Evolutionary conservation across 2,113 vertebrate species (phyloP).

Genomic region (Microcebus jonahi): DNA sequence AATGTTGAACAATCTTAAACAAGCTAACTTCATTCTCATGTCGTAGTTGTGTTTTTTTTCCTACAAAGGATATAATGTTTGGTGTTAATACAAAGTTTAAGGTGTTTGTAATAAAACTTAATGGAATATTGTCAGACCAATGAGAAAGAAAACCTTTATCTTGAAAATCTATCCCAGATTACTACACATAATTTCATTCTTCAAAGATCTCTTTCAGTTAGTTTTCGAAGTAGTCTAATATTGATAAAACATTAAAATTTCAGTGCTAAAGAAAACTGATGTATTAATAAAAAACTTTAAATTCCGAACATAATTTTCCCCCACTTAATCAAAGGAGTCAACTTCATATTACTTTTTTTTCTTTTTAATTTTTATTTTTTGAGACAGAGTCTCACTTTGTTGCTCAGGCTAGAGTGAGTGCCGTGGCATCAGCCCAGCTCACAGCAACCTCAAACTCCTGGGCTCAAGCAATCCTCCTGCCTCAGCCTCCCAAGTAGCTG

Average conservation of each 20-base stretch:
- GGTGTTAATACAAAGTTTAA: neutral
- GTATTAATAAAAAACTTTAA: neutral
- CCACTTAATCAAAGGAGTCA: neutral
- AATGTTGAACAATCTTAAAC: neutral
- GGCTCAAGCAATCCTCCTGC: no score
- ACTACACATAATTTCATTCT: neutral
- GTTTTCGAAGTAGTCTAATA: neutral
- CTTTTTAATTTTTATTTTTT: no score
- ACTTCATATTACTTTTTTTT: neutral
- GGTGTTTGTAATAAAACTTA: constrained; percentile 8
- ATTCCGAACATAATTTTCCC: neutral
- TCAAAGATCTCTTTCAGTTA: neutral
- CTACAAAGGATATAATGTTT: neutral
- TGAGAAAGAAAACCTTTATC: neutral
- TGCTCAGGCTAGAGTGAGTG: no score
- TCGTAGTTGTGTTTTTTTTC: neutral
- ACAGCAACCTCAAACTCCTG: no score
- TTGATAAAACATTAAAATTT: neutral
- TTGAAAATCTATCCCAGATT: neutral
- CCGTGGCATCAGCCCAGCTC: no score
- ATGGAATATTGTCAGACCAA: neutral
- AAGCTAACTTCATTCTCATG: neutral
- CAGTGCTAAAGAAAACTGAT: neutral
- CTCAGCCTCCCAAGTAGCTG: no score
- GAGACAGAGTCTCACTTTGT: no score